Base-by-base conservation (phyloP, 2,113 vertebrate genomes). In the Spea bombifrons region DNA sequence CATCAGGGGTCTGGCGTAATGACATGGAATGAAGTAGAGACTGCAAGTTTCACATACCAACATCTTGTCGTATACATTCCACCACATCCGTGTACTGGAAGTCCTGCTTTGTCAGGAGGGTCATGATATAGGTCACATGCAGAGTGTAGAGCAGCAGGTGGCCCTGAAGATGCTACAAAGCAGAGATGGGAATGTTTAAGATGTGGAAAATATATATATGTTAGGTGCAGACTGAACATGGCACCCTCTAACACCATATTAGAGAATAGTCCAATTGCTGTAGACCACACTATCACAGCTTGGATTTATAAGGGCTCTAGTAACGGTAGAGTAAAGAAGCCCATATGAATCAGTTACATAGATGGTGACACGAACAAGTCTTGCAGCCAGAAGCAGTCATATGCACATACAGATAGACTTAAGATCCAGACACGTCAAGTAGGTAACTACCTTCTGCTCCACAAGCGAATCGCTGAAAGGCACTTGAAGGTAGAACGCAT, bases 401-500 rank as follows among this genome's bases (percentile, higher is more conserved):
- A 30, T 30, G 30, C 30, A 30, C 30, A 30, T 30, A 30, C 1
- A 30, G 30, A 30, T n/a, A n/a, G 30, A 30, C 30, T 30, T 30
- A 30, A 30, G 30, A 30, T 30, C 30, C 30, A 30, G 30, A 30
- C 1, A 2, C 2, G 30, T 30, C 30, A 30, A 30, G 30, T 30
- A 30, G 30, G 2, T 30, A 0, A 48, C 47, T 79, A 84, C 83
- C 83, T 53, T 16, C 47, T 81, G 72, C 8, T 79, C 57, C 15
- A 84, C 81, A 30, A 83, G 44, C 7, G 76, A 55, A 5, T 78
- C 75, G 0, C 43, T 8, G 15, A 84, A 83, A 12, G 80, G 82
- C 1, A 83, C 81, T n/a, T 46, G 30, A 3, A 85, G 69, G n/a
- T 15, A 64, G 43, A 82, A 84, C 4, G 15, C 76, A 5, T 17